Base-by-base conservation (phyloP, 2,888 invertebrate species). In the Rhogogaster chlorosoma region DNA sequence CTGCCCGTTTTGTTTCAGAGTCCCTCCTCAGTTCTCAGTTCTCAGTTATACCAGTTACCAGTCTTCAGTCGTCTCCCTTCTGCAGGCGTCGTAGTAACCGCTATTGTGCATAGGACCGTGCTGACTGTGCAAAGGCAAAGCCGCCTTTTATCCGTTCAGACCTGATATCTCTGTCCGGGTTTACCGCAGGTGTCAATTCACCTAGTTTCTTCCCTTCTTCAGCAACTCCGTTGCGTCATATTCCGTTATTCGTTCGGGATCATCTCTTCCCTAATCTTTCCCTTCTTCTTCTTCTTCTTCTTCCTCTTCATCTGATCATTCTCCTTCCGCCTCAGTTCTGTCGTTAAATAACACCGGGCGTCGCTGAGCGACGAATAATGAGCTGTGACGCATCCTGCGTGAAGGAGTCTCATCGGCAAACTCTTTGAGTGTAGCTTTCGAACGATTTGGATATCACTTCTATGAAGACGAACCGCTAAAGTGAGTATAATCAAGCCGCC, bases 1-100 rank as follows among this genome's bases (percentile, higher is more conserved):
- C 15, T 94, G 93, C 89, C 94, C 32, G 80, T 61, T 57, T 45
- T 61, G 57, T 80, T 80, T 61, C 57, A 61, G 36, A 80, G 80
- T 61, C 26, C n/a, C 36, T 80, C 80, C 80, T 61, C 57, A 80
- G 80, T 61, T 49, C 57, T 61, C 78, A 38, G 57, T 26, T 45
- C 26, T 75, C 75, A 26, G 64, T 18, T 64, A n/a, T 36, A 32
- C 12, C 36, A 26, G 61, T 53, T 53, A 18, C 18, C 53, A 53
- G 70, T 42, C 73, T 38, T 38, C 22, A 7, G 26, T 32, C 32
- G 71, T 42, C 53, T 77, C 45, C 12, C 75, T 22, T 45, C 26
- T 45, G 42, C 67, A 15, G 29, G 45, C 75, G 42, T 45, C 9
- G 75, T n/a, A 45, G 29, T 42, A 73, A n/a, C 10, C 22, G 42